Evolutionary conservation across 2,888 invertebrate genomes (phyloP), one percentile per base, ranked within the genome.

Genomic region (Dinocampus coccinellae): DNA sequence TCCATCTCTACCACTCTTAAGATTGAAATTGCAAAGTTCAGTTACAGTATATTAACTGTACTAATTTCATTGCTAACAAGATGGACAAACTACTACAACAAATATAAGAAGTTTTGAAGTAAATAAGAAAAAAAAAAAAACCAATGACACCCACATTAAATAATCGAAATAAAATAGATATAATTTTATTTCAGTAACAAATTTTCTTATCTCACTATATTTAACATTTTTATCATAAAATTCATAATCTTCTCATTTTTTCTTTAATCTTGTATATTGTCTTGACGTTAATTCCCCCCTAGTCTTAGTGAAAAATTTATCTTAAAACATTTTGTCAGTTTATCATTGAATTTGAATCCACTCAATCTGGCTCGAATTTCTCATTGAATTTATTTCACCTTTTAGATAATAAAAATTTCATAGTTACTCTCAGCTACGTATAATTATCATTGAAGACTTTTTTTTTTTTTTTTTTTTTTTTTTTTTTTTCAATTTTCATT

Each of bases 191-290:
- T n/a, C n/a, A n/a, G n/a, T n/a, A n/a, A n/a, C n/a, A n/a, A n/a
- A n/a, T n/a, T n/a, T n/a, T n/a, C n/a, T n/a, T n/a, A n/a, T n/a
- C n/a, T n/a, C n/a, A n/a, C n/a, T n/a, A n/a, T n/a, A n/a, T n/a
- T n/a, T n/a, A n/a, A n/a, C n/a, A n/a, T n/a, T n/a, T n/a, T n/a
- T n/a, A n/a, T n/a, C n/a, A n/a, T n/a, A n/a, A n/a, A n/a, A n/a
- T n/a, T n/a, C n/a, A n/a, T n/a, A n/a, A 47, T 47, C 16, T 26
- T 62, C 47, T 53, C 69, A 73, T 72, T 70, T 73, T 73, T 65
- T 65, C 72, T 72, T 70, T 70, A 62, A 64, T 65, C 61, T 29
- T 4, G 7, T 4, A 4, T 70, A 72, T 42, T 42, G 3, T 42
- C 42, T 2, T 3, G 13, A n/a, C 42, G 13, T 42, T 13, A 13